phyloP scores from a whole-genome alignment of 2,797 vertebrate genomes.

The Gymnoscopelus microlampas region DNA sequence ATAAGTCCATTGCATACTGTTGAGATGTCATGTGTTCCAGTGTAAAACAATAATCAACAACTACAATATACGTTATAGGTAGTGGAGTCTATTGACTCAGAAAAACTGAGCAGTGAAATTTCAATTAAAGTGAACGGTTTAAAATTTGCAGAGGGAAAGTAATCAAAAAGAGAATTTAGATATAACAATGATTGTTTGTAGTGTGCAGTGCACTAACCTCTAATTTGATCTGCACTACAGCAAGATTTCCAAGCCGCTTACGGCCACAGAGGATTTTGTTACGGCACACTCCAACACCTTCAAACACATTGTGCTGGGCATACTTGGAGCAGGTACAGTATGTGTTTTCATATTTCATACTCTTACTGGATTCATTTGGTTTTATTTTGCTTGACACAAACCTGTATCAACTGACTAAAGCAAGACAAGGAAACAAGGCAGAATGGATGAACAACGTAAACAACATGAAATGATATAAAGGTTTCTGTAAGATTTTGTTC shows the following conservation, averaged over 20 bases:
- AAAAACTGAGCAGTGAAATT: background rate
- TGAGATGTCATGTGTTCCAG: conserved; percentile 4
- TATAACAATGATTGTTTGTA: background rate
- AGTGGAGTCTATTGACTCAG: background rate
- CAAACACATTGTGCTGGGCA: conserved; percentile 69
- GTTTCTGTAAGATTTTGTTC: background rate
- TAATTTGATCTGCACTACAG: conserved; percentile 72
- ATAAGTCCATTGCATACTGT: background rate
- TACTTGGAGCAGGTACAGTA: conserved; percentile 87
- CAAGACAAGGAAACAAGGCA: background rate
- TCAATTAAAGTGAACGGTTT: background rate
- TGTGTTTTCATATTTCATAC: background rate
- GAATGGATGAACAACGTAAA: background rate
- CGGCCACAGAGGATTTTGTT: conserved; percentile 75
- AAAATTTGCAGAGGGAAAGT: background rate
- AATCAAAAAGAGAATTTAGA: background rate
- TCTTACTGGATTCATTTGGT: background rate
- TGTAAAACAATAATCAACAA: background rate
- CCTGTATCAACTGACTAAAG: background rate
- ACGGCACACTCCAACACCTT: conserved; percentile 77
- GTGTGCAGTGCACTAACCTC: conserved; percentile 2
- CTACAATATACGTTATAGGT: background rate
- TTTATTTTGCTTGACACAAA: background rate
- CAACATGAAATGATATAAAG: background rate
- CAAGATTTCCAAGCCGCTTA: conserved; percentile 70